Conservation (phyloP, 2,797 vertebrate species). For the Carcharodon carcharias region DNA sequence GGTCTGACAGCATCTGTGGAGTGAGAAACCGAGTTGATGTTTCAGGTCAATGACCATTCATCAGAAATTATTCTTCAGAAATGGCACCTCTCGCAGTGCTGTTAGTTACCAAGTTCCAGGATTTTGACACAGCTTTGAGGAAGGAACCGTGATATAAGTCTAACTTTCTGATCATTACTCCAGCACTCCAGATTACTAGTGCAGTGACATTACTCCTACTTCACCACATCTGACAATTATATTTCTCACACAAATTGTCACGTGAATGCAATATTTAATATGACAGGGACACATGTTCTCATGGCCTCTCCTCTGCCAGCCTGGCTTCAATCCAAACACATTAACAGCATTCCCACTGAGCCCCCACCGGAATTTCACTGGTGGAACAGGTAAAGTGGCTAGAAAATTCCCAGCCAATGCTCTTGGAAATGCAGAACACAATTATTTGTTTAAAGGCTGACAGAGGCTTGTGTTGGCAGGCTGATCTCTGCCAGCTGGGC, state of each 20-base stretch:
- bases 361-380: not conserved
- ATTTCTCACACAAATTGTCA: not conserved
- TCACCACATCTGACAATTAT: not conserved
- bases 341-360: not conserved
- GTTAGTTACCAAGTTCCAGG: not conserved
- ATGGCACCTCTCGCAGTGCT: not conserved
- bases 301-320: not conserved
- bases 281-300: not conserved
- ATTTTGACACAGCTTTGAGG: not conserved
- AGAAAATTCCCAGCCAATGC: not conserved
- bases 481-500: no score
- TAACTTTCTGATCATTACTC: not conserved
- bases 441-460: not conserved
- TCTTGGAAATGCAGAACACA: not conserved
- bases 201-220: not conserved
- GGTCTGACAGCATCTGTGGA: not conserved
- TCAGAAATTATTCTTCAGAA: not conserved
- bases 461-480: not conserved
- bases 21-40: not conserved
- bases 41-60: not conserved
- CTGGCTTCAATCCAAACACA: not conserved
- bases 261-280: not conserved
- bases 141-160: not conserved
- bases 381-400: not conserved
- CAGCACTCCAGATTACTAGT: not conserved